Base-by-base conservation (phyloP, 1,140 invertebrate species). In the Triops cancriformis region DNA sequence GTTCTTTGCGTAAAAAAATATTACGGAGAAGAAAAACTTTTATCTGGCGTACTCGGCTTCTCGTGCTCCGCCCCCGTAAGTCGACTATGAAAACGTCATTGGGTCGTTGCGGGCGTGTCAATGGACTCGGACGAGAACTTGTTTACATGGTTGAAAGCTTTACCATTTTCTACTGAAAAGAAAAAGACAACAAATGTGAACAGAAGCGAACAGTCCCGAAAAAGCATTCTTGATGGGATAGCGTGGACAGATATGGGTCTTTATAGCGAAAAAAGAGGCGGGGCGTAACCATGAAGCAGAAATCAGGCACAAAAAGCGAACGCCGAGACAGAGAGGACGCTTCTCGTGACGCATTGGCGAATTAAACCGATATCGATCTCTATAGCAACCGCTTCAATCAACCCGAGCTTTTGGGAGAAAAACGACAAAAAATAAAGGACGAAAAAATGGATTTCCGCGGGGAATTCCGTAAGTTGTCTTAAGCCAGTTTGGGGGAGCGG, bases 361-460 rank as follows among this genome's bases (percentile, higher is more conserved):
- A 64, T 64, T 64, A 64, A 64, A 64, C 51, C 23, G 51, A 64
- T 64, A 64, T 64, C 51, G 51, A 64, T 64, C 51, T 23, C 51
- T 64, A 18, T 23, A 64, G 51, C 51, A 64, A 64, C 51, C 31
- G 7, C 18, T 64, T 64, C 18, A 64, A 23, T 64, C 51, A 64
- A 64, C 51, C 7, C 2, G 2, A 37, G 31, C 31, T 37, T 37
- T 37, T 37, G 7, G 31, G 31, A 37, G 2, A 37, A 37, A 37
- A 37, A 37, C 31, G 31, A 7, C 2, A 37, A 37, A 37, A 37
- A n/a, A n/a, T n/a, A n/a, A n/a, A 37, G 31, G 31, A 7, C 7
- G 31, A 37, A 37, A n/a, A n/a, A n/a, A n/a, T n/a, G n/a, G n/a
- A 37, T 37, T 7, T 37, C 31, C 31, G 31, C 7, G 31, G 31